These are phyloP conservation scores for Napeogenes sylphis DNA, from an alignment of 2,888 invertebrate species.

Conservation along the genomic window DNA sequence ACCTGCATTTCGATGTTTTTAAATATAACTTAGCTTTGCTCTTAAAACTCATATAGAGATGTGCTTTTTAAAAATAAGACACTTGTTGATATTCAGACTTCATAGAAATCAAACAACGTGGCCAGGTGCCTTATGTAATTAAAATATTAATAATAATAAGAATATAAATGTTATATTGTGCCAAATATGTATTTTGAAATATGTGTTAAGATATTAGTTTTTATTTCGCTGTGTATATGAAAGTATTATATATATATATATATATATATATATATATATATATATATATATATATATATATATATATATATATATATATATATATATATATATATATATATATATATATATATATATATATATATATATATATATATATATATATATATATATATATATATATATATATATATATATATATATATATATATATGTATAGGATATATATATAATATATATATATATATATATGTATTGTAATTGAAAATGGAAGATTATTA, in stretches of 20 bases:
- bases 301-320: not conserved
- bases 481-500: too few species aligned
- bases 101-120: conserved; percentile 29
- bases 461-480: not conserved
- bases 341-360: not conserved
- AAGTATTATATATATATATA: not conserved
- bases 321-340: not conserved
- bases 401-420: not conserved
- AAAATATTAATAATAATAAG: conserved; percentile 26
- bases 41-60: not conserved
- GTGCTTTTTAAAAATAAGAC: not conserved
- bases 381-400: not conserved
- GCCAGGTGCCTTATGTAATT: conserved; percentile 65
- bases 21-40: conserved; percentile 2
- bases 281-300: not conserved
- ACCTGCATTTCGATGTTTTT: conserved; percentile 1
- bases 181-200: conserved; percentile 42
- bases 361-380: not conserved
- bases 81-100: not conserved
- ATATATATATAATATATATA: too few species aligned
- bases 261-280: not conserved
- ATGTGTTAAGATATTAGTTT: not conserved
- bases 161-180: conserved; percentile 38
- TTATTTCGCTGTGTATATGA: too few species aligned
- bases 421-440: not conserved